These are phyloP conservation scores for Potamilus streckersoni DNA, from an alignment of 1,140 invertebrate genomes.

Conservation along the genomic window DNA sequence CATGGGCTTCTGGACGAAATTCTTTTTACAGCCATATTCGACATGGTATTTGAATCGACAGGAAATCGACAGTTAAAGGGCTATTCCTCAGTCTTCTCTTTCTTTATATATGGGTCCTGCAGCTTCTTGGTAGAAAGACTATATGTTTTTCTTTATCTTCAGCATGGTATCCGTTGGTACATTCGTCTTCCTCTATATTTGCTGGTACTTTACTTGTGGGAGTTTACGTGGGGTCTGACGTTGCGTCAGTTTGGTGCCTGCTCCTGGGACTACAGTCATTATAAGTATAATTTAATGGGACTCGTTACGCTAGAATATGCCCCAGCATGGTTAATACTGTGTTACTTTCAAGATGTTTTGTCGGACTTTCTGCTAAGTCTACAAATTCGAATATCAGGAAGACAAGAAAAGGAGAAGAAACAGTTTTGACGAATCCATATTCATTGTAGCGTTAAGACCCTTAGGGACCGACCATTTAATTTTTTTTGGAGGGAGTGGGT, in stretches of 20 bases:
- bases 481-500: no score
- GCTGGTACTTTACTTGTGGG: slow-evolving; percentile 68
- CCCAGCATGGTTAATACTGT: slow-evolving; percentile 66
- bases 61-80: slow-evolving; percentile 68
- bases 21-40: slow-evolving; percentile 71
- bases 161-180: slow-evolving; percentile 34
- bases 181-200: slow-evolving; percentile 68
- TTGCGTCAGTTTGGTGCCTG: slow-evolving; percentile 69
- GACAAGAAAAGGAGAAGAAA: slow-evolving; percentile 2
- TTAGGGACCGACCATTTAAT: no score
- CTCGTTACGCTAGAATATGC: slow-evolving; percentile 71
- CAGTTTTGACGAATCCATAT: not conserved
- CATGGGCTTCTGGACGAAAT: slow-evolving; percentile 71
- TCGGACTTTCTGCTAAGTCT: slow-evolving; percentile 47
- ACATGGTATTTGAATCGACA: slow-evolving; percentile 64
- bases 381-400: slow-evolving; percentile 17
- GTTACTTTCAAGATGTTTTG: slow-evolving; percentile 47
- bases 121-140: slow-evolving; percentile 67
- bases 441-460: no score
- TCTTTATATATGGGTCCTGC: slow-evolving; percentile 70
- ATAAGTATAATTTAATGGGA: slow-evolving; percentile 66
- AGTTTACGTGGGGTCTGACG: slow-evolving; percentile 65
- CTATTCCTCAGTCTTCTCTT: slow-evolving; percentile 68
- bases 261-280: slow-evolving; percentile 72
- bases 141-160: slow-evolving; percentile 48